Evolutionary conservation across 2,888 invertebrate genomes (phyloP), one percentile per base, ranked within the genome.

Genomic region (Lepidocyrtoides sp.): DNA sequence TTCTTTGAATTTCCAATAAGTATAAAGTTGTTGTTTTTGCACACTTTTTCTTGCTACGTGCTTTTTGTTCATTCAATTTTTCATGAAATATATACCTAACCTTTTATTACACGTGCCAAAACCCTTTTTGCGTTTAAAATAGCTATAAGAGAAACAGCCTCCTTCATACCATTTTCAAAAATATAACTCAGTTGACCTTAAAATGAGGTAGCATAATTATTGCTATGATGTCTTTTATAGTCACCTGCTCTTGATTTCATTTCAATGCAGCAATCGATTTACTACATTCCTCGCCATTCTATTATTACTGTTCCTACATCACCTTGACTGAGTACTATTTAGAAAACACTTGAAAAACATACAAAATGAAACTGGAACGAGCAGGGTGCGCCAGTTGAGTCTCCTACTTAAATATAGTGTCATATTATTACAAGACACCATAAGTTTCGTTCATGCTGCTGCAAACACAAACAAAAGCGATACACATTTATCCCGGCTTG

Each of bases 61-160:
- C 2, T 26, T 20, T 29, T 32, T 69, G 41, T 36, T 69, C 36
- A 32, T 36, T 69, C 41, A 60, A 26, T 26, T 29, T 4, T 14
- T n/a, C n/a, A 14, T 12, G 23, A 26, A 63, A 29, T 36, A 69
- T n/a, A 69, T 69, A 1, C 12, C 41, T 4, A 60, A 60, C 3
- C 3, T 23, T 12, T 54, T 54, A 54, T 54, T n/a, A 69, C 69
- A 69, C 69, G 69, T 69, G 69, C 32, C 69, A 69, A 69, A 36
- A 32, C 3, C 29, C n/a, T n/a, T 63, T 66, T 36, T 17, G 26
- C 23, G 63, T 60, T 66, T 66, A 41, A 17, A 69, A 69, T 36
- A 69, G 7, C 17, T 5, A 29, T 29, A 20, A 54, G 5, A 60
- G 2, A 36, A 5, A 36, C 36, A 3, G 3, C 3, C 36, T 5